These are phyloP conservation scores for Deilephila porcellus DNA, from an alignment of 2,888 invertebrate genomes.

Conservation along the genomic window DNA sequence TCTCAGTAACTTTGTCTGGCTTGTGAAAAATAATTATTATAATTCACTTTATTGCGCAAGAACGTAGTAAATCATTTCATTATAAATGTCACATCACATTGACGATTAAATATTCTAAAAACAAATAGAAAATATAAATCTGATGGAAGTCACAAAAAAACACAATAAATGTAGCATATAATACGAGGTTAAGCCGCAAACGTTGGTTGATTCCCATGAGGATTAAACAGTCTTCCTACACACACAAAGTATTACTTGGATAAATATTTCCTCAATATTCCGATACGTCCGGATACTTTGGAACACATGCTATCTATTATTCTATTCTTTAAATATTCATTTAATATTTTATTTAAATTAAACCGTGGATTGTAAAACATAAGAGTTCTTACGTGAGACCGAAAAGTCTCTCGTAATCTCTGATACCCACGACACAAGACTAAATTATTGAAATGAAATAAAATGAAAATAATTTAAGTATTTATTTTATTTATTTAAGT, in stretches of 20 bases:
- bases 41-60: too few relatives aligned
- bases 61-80: neutral
- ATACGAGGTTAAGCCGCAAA: conserved; percentile 12
- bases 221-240: conserved; percentile 2
- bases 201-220: neutral
- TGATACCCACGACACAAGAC: too few relatives aligned
- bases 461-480: too few relatives aligned
- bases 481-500: too few relatives aligned
- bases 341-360: too few relatives aligned
- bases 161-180: conserved; percentile 12
- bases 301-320: neutral
- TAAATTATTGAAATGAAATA: too few relatives aligned
- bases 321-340: neutral
- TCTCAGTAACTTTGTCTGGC: too few relatives aligned
- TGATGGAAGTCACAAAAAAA: conserved; percentile 1
- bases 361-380: too few relatives aligned
- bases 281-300: neutral
- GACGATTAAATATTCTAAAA: neutral
- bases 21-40: too few relatives aligned
- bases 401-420: too few relatives aligned
- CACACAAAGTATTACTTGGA: conserved; percentile 8
- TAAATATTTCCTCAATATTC: conserved; percentile 14
- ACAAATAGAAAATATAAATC: neutral
- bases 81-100: neutral
- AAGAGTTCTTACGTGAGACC: too few relatives aligned